phyloP scores from a whole-genome alignment of 2,888 invertebrate species.

The Abrostola triplasia region DNA sequence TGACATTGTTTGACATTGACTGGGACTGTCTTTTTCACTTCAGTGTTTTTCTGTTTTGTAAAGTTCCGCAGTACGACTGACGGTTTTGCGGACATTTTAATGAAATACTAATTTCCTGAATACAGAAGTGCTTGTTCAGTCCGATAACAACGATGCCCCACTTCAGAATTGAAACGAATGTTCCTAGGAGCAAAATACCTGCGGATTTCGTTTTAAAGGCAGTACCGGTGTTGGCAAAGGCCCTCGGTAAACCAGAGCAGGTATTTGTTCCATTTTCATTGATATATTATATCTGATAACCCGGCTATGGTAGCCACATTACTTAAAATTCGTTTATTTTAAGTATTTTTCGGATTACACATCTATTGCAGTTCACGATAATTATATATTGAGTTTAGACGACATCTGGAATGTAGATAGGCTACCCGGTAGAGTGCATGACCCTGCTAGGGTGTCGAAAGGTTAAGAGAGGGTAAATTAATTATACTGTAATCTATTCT shows the following conservation, averaged over 20 bases:
- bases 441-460: no score
- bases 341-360: background rate
- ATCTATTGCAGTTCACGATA: background rate
- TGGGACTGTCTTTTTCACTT: background rate
- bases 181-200: conserved; percentile 88
- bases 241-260: conserved; percentile 89
- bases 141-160: conserved; percentile 86
- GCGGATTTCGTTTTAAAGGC: conserved; percentile 87
- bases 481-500: no score
- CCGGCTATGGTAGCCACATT: no score
- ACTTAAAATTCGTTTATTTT: no score
- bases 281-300: background rate
- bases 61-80: no score
- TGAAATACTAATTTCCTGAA: no score
- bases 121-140: background rate
- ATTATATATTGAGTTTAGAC: no score
- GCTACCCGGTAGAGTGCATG: no score
- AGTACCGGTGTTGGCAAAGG: conserved; percentile 87
- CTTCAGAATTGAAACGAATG: conserved; percentile 90
- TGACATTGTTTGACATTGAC: conserved; percentile 45
- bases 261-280: conserved; percentile 69
- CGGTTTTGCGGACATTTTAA: no score
- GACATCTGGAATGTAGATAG: no score
- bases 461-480: no score
- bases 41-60: no score